Conservation (phyloP, 2,888 invertebrate species). For the Caprella mutica region DNA sequence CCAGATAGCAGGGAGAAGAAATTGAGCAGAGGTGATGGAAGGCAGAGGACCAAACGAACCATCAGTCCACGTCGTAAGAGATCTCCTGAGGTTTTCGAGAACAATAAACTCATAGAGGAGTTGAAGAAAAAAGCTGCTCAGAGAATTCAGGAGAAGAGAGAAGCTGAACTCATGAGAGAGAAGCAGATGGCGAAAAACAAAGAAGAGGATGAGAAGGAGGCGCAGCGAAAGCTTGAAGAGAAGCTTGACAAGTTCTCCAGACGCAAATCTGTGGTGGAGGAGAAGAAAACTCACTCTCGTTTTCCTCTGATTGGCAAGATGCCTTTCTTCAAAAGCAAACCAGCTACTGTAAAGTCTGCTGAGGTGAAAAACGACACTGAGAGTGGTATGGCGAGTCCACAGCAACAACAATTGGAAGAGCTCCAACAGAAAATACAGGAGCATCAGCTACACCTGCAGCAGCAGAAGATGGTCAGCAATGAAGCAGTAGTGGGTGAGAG, state of each 20-base stretch:
- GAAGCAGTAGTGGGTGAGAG: too few relatives aligned
- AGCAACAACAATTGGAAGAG: too few relatives aligned
- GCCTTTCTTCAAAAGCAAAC: slow-evolving; percentile 9
- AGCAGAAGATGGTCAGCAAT: too few relatives aligned
- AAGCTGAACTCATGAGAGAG: neutral
- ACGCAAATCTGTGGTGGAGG: neutral
- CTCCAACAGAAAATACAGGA: too few relatives aligned
- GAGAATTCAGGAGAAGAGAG: neutral
- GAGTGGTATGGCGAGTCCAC: too few relatives aligned
- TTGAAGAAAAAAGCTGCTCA: slow-evolving; percentile 7
- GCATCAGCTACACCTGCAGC: too few relatives aligned
- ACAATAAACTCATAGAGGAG: slow-evolving; percentile 3
- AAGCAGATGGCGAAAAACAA: neutral
- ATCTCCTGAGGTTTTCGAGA: neutral
- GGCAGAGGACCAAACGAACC: too few relatives aligned
- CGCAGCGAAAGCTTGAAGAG: slow-evolving; percentile 2
- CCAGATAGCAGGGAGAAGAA: too few relatives aligned
- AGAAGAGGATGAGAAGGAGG: slow-evolving; percentile 3
- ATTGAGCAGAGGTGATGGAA: too few relatives aligned
- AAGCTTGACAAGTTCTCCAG: slow-evolving; percentile 6
- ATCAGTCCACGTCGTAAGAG: too few relatives aligned
- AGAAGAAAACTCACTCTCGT: slow-evolving; percentile 3
- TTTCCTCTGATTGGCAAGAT: slow-evolving; percentile 8
- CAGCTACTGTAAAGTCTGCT: too few relatives aligned
- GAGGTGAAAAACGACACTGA: too few relatives aligned